Conservation (phyloP, 2,797 vertebrate species). For the Notoglanidium macrostoma region DNA sequence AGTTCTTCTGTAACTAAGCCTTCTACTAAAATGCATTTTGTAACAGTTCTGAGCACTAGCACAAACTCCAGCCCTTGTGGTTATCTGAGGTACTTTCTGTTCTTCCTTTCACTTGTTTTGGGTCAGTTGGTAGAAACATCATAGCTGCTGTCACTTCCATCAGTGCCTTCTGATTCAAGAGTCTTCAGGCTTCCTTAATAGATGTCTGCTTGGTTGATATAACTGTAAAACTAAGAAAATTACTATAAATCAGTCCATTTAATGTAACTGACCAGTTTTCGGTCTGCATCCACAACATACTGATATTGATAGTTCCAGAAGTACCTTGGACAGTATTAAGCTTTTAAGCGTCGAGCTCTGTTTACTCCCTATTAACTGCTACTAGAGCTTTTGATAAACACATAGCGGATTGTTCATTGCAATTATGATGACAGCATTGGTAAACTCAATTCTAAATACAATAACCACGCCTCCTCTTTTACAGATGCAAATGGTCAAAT, state of each 20-base stretch:
- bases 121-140: not conserved
- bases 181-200: not conserved
- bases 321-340: not conserved
- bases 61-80: not conserved
- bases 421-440: not conserved
- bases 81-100: not conserved
- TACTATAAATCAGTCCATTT: not conserved
- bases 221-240: not conserved
- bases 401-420: not conserved
- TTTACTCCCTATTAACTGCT: not conserved
- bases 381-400: not conserved
- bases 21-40: too few species aligned
- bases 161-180: not conserved
- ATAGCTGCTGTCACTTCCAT: too few species aligned
- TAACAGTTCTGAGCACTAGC: not conserved
- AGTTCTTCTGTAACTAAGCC: too few species aligned
- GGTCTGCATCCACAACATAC: not conserved
- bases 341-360: not conserved
- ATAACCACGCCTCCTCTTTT: conserved; percentile 7
- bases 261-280: not conserved
- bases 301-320: not conserved
- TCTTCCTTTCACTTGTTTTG: not conserved
- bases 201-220: not conserved
- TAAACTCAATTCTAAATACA: not conserved
- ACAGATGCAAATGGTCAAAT: conserved; percentile 85